Conservation (phyloP, 2,797 vertebrate species). For the Dryobates pubescens region DNA sequence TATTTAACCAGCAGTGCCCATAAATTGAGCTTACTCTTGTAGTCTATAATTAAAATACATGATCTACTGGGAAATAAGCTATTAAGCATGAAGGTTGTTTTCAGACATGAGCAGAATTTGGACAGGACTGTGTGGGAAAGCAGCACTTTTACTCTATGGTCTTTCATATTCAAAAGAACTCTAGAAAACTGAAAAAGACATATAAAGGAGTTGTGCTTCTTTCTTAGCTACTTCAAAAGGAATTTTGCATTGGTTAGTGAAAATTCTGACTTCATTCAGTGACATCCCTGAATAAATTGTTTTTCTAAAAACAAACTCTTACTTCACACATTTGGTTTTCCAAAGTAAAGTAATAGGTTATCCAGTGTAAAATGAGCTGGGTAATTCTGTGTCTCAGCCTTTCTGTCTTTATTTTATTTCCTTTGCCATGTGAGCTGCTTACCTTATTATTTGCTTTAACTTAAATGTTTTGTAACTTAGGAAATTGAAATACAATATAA, state of each 20-base stretch:
- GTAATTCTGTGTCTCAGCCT: neutral
- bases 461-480: neutral
- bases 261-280: neutral
- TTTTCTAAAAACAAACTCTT: neutral
- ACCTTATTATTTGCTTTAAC: slow-evolving; percentile 11
- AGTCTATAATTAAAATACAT: neutral
- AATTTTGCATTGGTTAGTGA: neutral
- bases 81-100: neutral
- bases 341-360: neutral
- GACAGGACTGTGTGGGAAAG: neutral
- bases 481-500: neutral
- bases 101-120: neutral
- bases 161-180: neutral
- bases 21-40: neutral
- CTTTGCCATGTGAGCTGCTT: neutral
- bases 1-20: neutral
- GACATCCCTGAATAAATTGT: neutral
- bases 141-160: neutral
- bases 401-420: neutral
- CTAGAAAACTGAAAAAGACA: neutral
- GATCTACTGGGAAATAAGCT: neutral
- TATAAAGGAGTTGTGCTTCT: neutral
- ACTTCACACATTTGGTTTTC: neutral
- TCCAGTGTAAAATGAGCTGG: neutral
- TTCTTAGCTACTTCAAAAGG: neutral